Base-by-base conservation (phyloP, 2,797 vertebrate species). In the Characodon lateralis region DNA sequence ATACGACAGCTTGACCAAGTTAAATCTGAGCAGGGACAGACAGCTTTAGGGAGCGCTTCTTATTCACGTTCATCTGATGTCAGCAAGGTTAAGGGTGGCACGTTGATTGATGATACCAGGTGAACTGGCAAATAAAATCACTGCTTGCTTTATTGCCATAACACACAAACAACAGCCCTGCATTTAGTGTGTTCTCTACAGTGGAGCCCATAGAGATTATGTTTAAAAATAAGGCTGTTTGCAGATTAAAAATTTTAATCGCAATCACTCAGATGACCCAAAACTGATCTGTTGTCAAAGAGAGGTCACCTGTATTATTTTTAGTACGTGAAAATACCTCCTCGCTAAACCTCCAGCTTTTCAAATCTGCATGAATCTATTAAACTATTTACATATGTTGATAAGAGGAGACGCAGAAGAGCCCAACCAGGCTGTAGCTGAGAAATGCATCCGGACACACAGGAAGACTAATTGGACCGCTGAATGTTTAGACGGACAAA, bases 171-270 rank as follows among this genome's bases (percentile, higher is more conserved):
- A 75, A 13, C 13, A 65, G 41, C 24, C n/a, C 73, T 22, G 41
- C 41, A 28, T 59, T n/a, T 66, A 63, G n/a, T 5, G 41, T 68
- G 28, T 12, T 16, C 9, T 16, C 6, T 20, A 35, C 20, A 70
- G n/a, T 26, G 43, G 39, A 46, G 66, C 12, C 24, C 24, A 14
- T 14, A 26, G 66, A 69, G 73, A 69, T 58, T 46, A 66, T 58
- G 39, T 69, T 26, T 78, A 28, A 68, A 65, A 72, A 56, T 43
- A 48, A 13, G 24, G 46, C 46, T 75, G 73, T 75, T 13, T 24
- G 31, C 58, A 46, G 73, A 74, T 74, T 74, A 74, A 63, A 31
- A 39, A 3, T 51, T 31, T 65, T 74, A 74, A 74, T 74, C 63
- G 28, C 65, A 50, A 65, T 75, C 66, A 75, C 50, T 26, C 48